Conservation (phyloP, 2,113 vertebrate species). For the Macquaria australasica region DNA sequence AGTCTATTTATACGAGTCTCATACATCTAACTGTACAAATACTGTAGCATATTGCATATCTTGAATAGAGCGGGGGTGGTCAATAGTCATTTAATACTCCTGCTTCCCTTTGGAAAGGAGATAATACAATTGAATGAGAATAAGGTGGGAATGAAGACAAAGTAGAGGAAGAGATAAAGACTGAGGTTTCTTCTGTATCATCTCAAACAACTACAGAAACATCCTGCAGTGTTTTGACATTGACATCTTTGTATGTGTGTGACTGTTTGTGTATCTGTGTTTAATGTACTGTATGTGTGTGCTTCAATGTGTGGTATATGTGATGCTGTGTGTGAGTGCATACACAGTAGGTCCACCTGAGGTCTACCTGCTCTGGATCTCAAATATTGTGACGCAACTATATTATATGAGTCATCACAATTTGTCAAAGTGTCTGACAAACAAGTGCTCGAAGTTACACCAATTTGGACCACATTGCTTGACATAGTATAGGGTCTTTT, state of each 20-base stretch:
- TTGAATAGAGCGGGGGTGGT: conserved; percentile 46
- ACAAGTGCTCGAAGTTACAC: conserved; percentile 44
- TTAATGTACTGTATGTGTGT: not conserved
- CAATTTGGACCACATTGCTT: conserved; percentile 41
- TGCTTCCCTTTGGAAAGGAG: conserved; percentile 39
- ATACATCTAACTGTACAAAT: conserved; percentile 74
- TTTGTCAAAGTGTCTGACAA: conserved; percentile 39
- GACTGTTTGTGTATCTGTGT: conserved; percentile 4
- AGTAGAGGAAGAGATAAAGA: conserved; percentile 35
- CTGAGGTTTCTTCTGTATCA: conserved; percentile 39
- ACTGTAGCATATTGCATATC: conserved; percentile 77
- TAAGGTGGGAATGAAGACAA: conserved; percentile 34
- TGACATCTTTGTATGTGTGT: conserved; percentile 50
- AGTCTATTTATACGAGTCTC: conserved; percentile 66
- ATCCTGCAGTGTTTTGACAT: conserved; percentile 32
- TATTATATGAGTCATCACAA: conserved; percentile 17
- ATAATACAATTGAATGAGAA: conserved; percentile 18
- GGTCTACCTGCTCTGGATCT: conserved; percentile 53
- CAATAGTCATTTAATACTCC: conserved; percentile 53
- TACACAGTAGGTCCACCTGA: conserved; percentile 62
- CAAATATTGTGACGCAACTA: conserved; percentile 14
- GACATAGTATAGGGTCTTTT: conserved; percentile 15
- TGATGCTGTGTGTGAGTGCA: conserved; percentile 38
- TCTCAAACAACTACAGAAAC: conserved; percentile 42
- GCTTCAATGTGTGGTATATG: not conserved